Base-by-base conservation (phyloP, 2,797 vertebrate species). In the Catharus ustulatus region DNA sequence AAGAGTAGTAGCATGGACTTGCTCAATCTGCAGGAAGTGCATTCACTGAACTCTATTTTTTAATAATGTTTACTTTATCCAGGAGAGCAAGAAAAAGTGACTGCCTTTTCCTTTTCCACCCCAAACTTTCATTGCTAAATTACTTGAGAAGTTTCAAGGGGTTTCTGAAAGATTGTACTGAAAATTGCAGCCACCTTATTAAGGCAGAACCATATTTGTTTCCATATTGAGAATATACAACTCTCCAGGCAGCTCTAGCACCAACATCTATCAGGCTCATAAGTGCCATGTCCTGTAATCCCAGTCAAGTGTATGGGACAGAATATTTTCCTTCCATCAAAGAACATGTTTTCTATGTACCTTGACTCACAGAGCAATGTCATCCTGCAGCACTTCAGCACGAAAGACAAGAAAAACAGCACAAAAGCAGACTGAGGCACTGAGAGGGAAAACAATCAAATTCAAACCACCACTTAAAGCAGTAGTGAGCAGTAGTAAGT, bases 241-340 rank as follows among this genome's bases (percentile, higher is more conserved):
- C 76, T 84, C 22, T 22, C 48, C 84, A 95, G 93, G 91, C 90
- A 96, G 88, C 87, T 95, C 84, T 78, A 52, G 54, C 61, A 93
- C 29, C 36, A 84, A 24, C 43, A 93, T 79, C 72, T 87, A 68
- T 29, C 91, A 80, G 84, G 84, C 83, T 97, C 49, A 51, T 38
- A 82, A 77, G 67, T 85, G 73, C 80, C 63, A 75, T 48, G 61
- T 84, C 57, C 87, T 45, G 8, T 94, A 91, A 95, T 96, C 96
- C 87, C 58, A 91, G 93, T 85, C 22, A 43, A 96, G 51, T 83
- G 74, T 68, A 85, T 21, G 38, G 88, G 54, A 95, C 52, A 89
- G 79, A 95, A 94, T 96, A 90, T 90, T 96, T 96, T 95, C 92
- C 55, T 85, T 55, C 89, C 84, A 89, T 83, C 83, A 83, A 77